Percentiles rank a stretch among this genome's conserved stretches.
Conservation (phyloP, 1,140 invertebrate species). For the Lutraria rhynchaena region DNA sequence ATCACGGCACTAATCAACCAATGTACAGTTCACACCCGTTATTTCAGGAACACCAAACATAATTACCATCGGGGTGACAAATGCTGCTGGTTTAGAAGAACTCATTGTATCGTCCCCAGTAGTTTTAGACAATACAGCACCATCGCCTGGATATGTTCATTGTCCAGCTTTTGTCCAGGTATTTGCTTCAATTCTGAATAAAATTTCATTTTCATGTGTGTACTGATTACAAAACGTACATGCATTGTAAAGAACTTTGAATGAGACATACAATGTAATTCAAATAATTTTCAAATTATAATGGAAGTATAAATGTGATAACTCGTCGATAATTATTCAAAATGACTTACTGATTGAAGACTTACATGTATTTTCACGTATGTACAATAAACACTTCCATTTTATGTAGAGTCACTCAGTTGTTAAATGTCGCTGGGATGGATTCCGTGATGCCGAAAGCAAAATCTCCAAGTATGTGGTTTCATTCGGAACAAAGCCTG, state of each 20-base stretch:
- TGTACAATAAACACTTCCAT: no score
- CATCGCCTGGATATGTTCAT: slow-evolving; percentile 55
- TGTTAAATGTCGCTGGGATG: slow-evolving; percentile 63
- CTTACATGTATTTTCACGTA: no score
- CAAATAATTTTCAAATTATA: no score
- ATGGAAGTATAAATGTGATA: no score
- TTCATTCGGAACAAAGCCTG: slow-evolving; percentile 57
- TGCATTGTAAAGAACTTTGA: not conserved
- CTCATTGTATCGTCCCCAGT: slow-evolving; percentile 55
- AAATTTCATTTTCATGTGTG: not conserved
- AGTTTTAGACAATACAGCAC: slow-evolving; percentile 64
- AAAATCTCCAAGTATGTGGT: slow-evolving; percentile 58
- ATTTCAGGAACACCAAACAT: slow-evolving; percentile 70
- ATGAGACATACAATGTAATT: not conserved
- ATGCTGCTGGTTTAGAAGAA: slow-evolving; percentile 61
- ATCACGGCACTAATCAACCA: no score
- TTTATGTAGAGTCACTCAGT: slow-evolving; percentile 42
- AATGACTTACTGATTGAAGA: no score
- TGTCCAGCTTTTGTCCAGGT: slow-evolving; percentile 70
- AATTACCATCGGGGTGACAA: slow-evolving; percentile 59
- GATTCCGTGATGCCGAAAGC: slow-evolving; percentile 63
- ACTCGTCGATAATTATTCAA: no score
- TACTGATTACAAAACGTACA: not conserved
- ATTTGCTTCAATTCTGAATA: not conserved
- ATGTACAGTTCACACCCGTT: no score